Conservation (phyloP, 1,140 invertebrate species). For the Heliconius eleuchia region DNA sequence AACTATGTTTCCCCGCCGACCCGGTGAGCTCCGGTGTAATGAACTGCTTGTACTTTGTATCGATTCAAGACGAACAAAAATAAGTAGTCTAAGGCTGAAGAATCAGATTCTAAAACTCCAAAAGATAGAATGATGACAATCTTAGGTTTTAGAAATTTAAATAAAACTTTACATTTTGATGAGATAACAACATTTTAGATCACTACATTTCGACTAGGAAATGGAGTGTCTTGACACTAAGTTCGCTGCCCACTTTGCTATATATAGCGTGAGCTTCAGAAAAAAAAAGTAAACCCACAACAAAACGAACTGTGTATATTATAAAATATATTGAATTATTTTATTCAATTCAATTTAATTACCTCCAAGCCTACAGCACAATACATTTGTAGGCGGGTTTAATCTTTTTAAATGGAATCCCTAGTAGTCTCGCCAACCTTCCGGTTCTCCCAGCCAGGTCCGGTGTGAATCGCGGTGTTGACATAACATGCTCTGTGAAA, state of each 20-base stretch:
- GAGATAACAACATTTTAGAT: no score
- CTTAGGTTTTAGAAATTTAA: no score
- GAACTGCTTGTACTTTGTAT: background rate
- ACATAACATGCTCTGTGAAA: slow-evolving; percentile 23
- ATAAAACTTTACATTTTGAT: no score
- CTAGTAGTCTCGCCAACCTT: slow-evolving; percentile 19
- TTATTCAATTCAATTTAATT: no score
- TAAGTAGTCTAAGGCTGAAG: background rate
- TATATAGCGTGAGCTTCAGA: background rate
- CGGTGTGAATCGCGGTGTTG: slow-evolving; percentile 25
- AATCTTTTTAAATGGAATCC: slow-evolving; percentile 4
- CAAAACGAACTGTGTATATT: no score
- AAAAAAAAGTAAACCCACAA: background rate
- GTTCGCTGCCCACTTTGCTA: background rate
- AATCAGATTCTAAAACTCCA: background rate
- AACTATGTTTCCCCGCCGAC: background rate
- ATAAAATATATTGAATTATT: no score
- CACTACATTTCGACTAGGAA: background rate
- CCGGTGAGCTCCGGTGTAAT: slow-evolving; percentile 20
- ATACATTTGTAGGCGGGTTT: no score
- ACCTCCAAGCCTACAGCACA: no score
- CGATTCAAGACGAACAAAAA: background rate
- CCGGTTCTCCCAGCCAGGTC: slow-evolving; percentile 25
- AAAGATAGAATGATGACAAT: background rate
- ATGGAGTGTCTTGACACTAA: background rate